Percentiles rank a stretch among this genome's conserved stretches.
Conservation (phyloP, 37 sponge, comb jelly and placozoan genomes). For the Ephydatia muelleri region DNA sequence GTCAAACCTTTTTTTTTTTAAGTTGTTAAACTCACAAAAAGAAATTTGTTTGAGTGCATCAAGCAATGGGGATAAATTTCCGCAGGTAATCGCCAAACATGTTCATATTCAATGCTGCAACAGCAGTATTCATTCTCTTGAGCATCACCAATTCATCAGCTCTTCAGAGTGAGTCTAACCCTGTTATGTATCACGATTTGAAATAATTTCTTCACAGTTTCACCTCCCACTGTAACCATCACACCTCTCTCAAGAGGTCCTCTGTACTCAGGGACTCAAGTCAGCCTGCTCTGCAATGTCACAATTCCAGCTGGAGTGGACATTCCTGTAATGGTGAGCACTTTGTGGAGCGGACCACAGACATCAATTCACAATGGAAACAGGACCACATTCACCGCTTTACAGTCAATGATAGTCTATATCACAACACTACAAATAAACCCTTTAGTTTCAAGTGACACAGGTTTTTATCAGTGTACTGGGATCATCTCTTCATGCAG, state of each 20-base stretch:
- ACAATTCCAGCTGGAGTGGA: not conserved
- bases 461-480: not conserved
- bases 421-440: not conserved
- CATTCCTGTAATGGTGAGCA: not conserved
- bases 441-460: not conserved
- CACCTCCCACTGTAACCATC: too few relatives aligned
- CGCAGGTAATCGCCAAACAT: too few relatives aligned
- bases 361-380: not conserved
- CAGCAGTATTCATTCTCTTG: not conserved
- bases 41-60: too few relatives aligned
- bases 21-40: constrained; percentile 24
- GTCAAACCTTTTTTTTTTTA: constrained; percentile 18
- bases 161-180: constrained; percentile 29
- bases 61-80: too few relatives aligned
- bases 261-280: not conserved
- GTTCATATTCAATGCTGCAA: constrained; percentile 8
- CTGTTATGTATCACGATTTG: too few relatives aligned
- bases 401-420: not conserved
- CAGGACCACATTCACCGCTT: not conserved
- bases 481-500: not conserved
- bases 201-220: too few relatives aligned
- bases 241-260: not conserved
- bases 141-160: not conserved
- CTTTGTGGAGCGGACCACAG: not conserved
- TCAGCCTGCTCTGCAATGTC: not conserved